Evolutionary conservation across 2,888 invertebrate genomes (phyloP), one percentile per base, ranked within the genome.

Genomic region (Theretra japonica): DNA sequence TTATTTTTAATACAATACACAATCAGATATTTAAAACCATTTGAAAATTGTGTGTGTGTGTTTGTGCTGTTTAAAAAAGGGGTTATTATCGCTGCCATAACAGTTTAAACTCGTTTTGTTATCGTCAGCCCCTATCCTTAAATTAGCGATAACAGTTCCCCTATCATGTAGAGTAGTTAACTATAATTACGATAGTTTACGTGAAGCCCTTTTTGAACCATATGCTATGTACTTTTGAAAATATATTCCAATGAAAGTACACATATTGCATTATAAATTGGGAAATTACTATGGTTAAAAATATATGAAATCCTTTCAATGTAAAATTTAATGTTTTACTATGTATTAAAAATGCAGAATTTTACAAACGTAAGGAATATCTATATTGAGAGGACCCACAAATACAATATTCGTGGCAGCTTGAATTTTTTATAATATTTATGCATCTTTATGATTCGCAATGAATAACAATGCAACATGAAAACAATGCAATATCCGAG

Each of bases 111-210:
- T 65, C 15, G 65, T 65, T 65, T 65, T 21, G 65, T 65, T 65
- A 65, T 65, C 65, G 41, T 11, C 48, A 41, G 23, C 65, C 65
- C 65, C 65, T 65, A 65, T 65, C 48, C 23, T 65, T 65, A 48
- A 65, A 48, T 65, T 65, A 65, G 65, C 65, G 65, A 65, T 65
- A 65, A 48, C 48, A 25, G 48, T 19, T 65, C 65, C 65, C 65
- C 65, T 65, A 48, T 48, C 65, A 11, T 33, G 21, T 62, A 41
- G n/a, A 33, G 23, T 65, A 65, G 65, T 65, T 48, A 65, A 65
- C 65, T 23, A 65, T 65, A 48, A 65, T 48, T 48, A 48, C 17
- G 25, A 7, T 65, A 17, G 48, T 21, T 65, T 23, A 65, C 48
- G 3, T 62, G 6, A 65, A n/a, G 19, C 48, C 23, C 41, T 30